Conservation (phyloP, 2,888 invertebrate species). For the Drosophila macrospina region DNA sequence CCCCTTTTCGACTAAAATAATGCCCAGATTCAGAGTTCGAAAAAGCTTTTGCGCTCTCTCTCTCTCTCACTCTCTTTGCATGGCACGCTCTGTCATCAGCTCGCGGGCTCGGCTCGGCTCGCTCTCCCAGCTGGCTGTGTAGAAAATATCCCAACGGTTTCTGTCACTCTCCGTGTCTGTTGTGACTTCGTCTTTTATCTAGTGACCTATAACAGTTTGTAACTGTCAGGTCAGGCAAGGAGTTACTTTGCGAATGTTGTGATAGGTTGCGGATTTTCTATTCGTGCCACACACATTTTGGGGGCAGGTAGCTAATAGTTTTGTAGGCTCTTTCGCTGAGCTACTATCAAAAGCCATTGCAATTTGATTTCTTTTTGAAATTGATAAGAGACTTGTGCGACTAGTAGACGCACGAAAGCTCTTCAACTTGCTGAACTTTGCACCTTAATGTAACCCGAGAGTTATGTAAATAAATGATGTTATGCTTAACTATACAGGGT, state of each 20-base stretch:
- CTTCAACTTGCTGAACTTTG: too few relatives aligned
- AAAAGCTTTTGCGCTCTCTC: slow-evolving; percentile 19
- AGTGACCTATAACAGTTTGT: slow-evolving; percentile 70
- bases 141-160: slow-evolving; percentile 17
- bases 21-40: slow-evolving; percentile 11
- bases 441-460: too few relatives aligned
- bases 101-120: slow-evolving; percentile 1
- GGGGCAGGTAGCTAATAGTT: slow-evolving; percentile 57
- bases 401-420: too few relatives aligned
- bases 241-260: slow-evolving; percentile 71
- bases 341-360: slow-evolving; percentile 33
- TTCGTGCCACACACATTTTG: slow-evolving; percentile 35
- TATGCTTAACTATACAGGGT: too few relatives aligned
- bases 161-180: neutral
- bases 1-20: neutral
- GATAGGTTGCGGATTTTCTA: slow-evolving; percentile 67
- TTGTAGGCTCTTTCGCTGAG: slow-evolving; percentile 15
- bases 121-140: slow-evolving; percentile 3
- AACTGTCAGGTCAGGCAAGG: slow-evolving; percentile 62
- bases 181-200: slow-evolving; percentile 45
- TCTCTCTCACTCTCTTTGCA: neutral
- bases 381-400: slow-evolving; percentile 18
- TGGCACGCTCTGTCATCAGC: neutral
- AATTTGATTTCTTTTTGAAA: slow-evolving; percentile 12
- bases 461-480: too few relatives aligned